A percentile compares a stretch with the other conserved stretches of the same genome.
phyloP scores from a whole-genome alignment of 2,797 vertebrate species.

The Oophaga sylvatica region DNA sequence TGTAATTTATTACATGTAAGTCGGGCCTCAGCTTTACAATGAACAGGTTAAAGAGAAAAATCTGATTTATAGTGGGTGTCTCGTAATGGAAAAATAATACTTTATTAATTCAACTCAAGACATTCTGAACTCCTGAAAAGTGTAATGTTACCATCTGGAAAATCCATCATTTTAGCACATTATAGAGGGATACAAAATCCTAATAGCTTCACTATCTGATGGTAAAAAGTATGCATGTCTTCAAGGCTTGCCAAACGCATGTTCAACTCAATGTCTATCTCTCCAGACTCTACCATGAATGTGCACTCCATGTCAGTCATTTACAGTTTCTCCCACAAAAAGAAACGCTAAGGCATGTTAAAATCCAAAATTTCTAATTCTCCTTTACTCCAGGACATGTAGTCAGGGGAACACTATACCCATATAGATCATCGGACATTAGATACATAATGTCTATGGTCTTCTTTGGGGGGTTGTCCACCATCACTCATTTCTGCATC shows the following conservation, averaged over 20 bases:
- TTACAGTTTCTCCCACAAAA: neutral
- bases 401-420: neutral
- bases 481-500: too few relatives aligned
- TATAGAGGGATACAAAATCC: neutral
- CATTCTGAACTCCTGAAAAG: constrained; percentile 22
- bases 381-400: neutral
- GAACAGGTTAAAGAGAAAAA: constrained; percentile 40
- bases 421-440: neutral
- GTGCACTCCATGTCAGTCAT: neutral
- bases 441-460: too few relatives aligned
- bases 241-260: neutral
- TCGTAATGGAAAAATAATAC: constrained; percentile 40
- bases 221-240: neutral
- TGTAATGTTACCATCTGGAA: constrained; percentile 45
- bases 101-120: constrained; percentile 18
- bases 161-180: neutral
- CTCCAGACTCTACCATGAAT: neutral
- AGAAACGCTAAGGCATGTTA: neutral
- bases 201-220: neutral
- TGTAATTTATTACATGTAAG: constrained; percentile 28
- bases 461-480: too few relatives aligned
- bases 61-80: constrained; percentile 20
- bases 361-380: neutral
- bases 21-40: neutral
- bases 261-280: neutral